Base-by-base conservation (phyloP, 2,888 invertebrate species). In the Mantis religiosa region DNA sequence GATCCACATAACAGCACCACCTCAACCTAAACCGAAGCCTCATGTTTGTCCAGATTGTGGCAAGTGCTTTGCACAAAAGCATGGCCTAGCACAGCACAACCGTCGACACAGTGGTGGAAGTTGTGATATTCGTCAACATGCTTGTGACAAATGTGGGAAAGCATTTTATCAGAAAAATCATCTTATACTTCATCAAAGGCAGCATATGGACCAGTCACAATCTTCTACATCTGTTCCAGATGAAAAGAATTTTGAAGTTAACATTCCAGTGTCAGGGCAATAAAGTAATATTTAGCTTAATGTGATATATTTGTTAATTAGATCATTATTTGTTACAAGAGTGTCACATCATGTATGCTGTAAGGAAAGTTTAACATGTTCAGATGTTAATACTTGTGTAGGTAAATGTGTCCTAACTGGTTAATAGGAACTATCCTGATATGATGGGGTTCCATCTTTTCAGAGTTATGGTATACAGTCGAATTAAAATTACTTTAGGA, bases 111-210 rank as follows among this genome's bases (percentile, higher is more conserved):
- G 87, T 54, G 90, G 89, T n/a, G 97, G 97, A 91, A 96, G 96
- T 90, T 97, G 97, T 92, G 97, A 97, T 87, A 94, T 97, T 85
- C 95, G 97, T 91, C 96, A 97, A 84, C 97, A 97, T 92, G 95
- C 97, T 20, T 97, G 97, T 92, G 95, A 95, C 90, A 96, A 96
- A 92, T 97, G 97, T 92, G 97, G 97, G 89, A 97, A 97, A 92
- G 97, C 97, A 25, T 97, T 97, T 94, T 97, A 97, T 94, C 97
- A 97, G 93, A 97, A 97, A 93, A 97, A 97, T 92, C 97, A 97
- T 92, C 94, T 97, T 90, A 95, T 97, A 94, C 93, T 97, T 89
- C 97, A 97, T 92, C 97, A 97, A 93, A 94, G 97, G 89, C 97
- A 97, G 92, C 97, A 97, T 93, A 96, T 96, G 96, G 96, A 96